Conservation (phyloP, 2,797 vertebrate species). For the Takifugu ocellatus region DNA sequence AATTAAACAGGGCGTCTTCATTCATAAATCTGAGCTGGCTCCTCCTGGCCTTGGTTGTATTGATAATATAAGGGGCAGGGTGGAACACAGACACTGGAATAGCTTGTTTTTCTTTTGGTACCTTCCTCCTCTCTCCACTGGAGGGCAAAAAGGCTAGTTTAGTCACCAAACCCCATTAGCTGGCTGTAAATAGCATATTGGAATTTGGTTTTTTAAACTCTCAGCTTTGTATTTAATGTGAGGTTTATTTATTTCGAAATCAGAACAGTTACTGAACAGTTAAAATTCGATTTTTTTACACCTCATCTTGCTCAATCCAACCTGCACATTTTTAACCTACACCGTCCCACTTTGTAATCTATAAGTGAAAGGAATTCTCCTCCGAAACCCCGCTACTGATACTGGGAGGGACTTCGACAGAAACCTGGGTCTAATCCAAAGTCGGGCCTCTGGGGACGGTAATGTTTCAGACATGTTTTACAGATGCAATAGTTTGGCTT, state of each 20-base stretch:
- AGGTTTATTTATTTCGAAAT: background rate
- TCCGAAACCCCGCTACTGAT: too few relatives aligned
- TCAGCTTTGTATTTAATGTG: background rate
- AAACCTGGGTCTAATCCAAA: too few relatives aligned
- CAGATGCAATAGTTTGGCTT: too few relatives aligned
- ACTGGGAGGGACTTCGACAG: too few relatives aligned
- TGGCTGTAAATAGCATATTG: conserved; percentile 8
- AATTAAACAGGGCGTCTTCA: conserved; percentile 25
- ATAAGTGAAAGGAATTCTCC: too few relatives aligned
- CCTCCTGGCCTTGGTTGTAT: conserved; percentile 32
- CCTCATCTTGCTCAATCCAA: too few relatives aligned
- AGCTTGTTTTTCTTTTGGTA: conserved; percentile 6
- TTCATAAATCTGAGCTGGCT: conserved; percentile 26
- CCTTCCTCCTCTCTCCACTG: background rate
- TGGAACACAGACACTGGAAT: background rate
- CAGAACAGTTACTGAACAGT: conserved; percentile 4
- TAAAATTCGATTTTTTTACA: too few relatives aligned
- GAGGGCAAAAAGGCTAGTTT: background rate
- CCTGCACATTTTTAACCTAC: too few relatives aligned
- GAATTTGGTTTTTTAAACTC: background rate
- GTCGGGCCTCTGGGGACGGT: too few relatives aligned
- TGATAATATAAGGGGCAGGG: conserved; percentile 13
- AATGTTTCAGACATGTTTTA: too few relatives aligned
- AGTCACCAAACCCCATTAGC: background rate
- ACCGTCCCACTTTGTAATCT: too few relatives aligned